Evolutionary conservation across 53 echinoderm and acorn worm species (phyloP), one percentile per base, ranked within the genome.

Genomic region (Astropecten irregularis): DNA sequence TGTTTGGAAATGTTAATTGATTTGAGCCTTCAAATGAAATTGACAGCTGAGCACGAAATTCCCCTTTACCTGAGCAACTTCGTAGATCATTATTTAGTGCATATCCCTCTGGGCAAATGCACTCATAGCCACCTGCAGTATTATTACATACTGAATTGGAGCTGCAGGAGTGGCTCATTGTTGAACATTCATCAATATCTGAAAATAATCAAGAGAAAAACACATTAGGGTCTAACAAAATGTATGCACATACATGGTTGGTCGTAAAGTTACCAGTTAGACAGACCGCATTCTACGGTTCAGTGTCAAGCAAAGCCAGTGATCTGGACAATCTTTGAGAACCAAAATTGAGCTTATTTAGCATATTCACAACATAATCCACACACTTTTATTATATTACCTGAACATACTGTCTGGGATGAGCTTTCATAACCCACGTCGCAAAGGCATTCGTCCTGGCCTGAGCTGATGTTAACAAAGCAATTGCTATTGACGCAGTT

Each of bases 21-120:
- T n/a, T n/a, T n/a, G n/a, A n/a, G n/a, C n/a, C n/a, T n/a, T n/a
- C n/a, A n/a, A n/a, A n/a, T n/a, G n/a, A n/a, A n/a, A n/a, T n/a
- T n/a, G n/a, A n/a, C n/a, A n/a, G n/a, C n/a, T n/a, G n/a, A n/a
- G n/a, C n/a, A n/a, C n/a, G n/a, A n/a, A n/a, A n/a, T n/a, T n/a
- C n/a, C n/a, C n/a, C n/a, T n/a, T n/a, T 87, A 93, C 93, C 93
- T 28, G 54, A 71, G 56, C 93, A 93, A 15, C 77, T 86, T 19
- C 93, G 56, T 8, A 76, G 69, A 55, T 93, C 84, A 29, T 21
- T 73, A 26, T 66, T 70, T 2, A 94, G 83, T 2, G 13, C 13
- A 69, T 61, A 94, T 0, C 94, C 94, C 9, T 11, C 56, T 9
- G 16, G 20, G 27, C 94, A 94, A 1, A 51, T 22, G 57, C 94